Base-by-base conservation (phyloP, 2,113 vertebrate genomes). In the Amazona guildingii region DNA sequence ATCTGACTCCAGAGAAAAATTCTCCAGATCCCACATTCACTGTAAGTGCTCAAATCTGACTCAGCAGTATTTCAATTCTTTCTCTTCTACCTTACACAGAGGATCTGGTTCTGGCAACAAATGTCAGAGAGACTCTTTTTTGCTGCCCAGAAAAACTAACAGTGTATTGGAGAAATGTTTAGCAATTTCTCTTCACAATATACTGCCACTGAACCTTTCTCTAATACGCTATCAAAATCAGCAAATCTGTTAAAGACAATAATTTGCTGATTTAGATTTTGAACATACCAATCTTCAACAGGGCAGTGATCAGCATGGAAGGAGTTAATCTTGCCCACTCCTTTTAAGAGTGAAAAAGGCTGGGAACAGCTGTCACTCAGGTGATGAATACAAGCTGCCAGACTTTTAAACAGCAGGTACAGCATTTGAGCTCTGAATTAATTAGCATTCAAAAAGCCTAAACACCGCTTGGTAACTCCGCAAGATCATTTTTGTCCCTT, bases 331-430 rank as follows among this genome's bases (percentile, higher is more conserved):
- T 94, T 96, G 62, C 88, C 88, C 80, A n/a, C 75, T 94, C 96
- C 87, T 94, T 92, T 25, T 43, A 94, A 81, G 93, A 93, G 76
- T 77, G 91, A 96, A 97, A 97, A 88, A 97, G 88, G 93, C 96
- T 96, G 88, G 94, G 96, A 98, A 96, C 96, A 98, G 97, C 97
- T 98, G 98, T 97, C 98, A 98, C 51, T 98, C 98, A 97, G 97
- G 95, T 97, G 97, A 98, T 97, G 97, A 98, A 98, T 97, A 96
- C 95, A 98, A 97, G 92, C 97, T 98, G 96, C 95, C 97, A 98
- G 96, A 88, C 96, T 97, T 97, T 97, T 96, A 97, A 97, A 94
- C 93, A 97, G 97, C 97, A 98, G 97, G 97, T 97, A 96, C 95
- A 95, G 91, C 86, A 95, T 95, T 97, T 54, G 95, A 97, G 90